Evolutionary conservation across 2,888 invertebrate genomes (phyloP), one percentile per base, ranked within the genome.

Genomic region (Lithosia quadra): DNA sequence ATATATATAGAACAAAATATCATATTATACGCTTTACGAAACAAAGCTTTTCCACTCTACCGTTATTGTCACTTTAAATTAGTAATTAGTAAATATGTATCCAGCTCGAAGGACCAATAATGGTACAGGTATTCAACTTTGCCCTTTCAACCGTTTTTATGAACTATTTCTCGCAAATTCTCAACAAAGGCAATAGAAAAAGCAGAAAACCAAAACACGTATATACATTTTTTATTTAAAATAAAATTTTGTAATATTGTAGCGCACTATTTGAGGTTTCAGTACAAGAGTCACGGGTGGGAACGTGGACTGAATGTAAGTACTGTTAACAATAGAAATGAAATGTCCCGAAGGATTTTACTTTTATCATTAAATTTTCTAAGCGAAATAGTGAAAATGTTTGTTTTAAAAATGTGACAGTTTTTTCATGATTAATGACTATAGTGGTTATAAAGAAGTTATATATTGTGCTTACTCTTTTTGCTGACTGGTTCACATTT

Each of bases 241-340:
- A 68, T 59, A 73, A 63, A 73, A 63, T 71, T n/a, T 71, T 66
- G 53, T 68, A 21, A 57, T 63, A 65, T 67, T 74, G 60, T 75
- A 71, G 43, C 62, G 11, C 57, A 49, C 64, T 72, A 73, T 66
- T 71, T 69, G 61, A 58, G 57, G 58, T 68, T 66, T 63, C n/a
- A 21, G 62, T 22, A 76, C 68, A 68, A 69, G 64, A 75, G 81
- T 78, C 79, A 79, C 81, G 79, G 71, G 43, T 63, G 24, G 18
- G 67, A 24, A 74, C 79, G 79, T 79, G 79, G 69, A 66, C 65
- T 68, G 81, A 81, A 79, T 79, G 18, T 57, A 43, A 69, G 65
- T 60, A 66, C 63, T 56, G 43, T 21, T 66, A 49, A 55, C 22
- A 73, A 57, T 33, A 39, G 62, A 57, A 68, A 67, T 55, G 59